Conservation (phyloP, 2,797 vertebrate species). For the Lacerta agilis region DNA sequence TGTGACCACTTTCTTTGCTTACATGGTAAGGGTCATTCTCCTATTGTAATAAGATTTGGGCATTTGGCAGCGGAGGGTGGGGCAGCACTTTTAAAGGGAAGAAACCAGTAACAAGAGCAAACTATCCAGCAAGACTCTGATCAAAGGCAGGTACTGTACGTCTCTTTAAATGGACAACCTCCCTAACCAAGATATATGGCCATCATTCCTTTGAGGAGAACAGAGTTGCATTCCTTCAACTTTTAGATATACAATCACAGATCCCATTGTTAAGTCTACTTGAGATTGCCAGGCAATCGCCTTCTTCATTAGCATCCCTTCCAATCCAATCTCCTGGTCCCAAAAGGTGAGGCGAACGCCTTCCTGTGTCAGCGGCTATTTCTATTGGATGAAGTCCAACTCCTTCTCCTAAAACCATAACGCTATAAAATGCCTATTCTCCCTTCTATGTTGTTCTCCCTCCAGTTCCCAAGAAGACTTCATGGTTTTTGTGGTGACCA, state of each 20-base stretch:
- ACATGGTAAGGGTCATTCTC: conserved; percentile 54
- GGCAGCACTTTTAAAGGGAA: neutral
- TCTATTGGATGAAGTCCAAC: neutral
- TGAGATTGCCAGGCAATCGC: neutral
- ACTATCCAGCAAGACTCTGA: conserved; percentile 39
- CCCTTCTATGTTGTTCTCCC: neutral
- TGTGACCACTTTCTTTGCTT: conserved; percentile 67
- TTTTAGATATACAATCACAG: neutral
- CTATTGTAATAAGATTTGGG: neutral
- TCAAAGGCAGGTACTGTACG: neutral
- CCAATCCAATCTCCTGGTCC: neutral
- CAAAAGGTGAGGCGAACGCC: neutral
- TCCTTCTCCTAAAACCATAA: neutral
- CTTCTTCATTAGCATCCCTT: neutral
- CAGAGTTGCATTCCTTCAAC: neutral
- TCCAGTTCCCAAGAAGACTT: neutral
- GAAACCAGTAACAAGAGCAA: neutral
- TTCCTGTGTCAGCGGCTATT: neutral
- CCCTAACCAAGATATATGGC: neutral
- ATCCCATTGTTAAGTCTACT: neutral
- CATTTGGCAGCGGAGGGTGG: neutral
- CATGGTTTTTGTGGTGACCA: neutral
- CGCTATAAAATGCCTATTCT: neutral
- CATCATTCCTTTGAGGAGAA: neutral
- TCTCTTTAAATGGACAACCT: neutral